Evolutionary conservation across 1,140 invertebrate species (phyloP), one percentile per base, ranked within the genome.

Genomic region (Potamilus streckersoni): DNA sequence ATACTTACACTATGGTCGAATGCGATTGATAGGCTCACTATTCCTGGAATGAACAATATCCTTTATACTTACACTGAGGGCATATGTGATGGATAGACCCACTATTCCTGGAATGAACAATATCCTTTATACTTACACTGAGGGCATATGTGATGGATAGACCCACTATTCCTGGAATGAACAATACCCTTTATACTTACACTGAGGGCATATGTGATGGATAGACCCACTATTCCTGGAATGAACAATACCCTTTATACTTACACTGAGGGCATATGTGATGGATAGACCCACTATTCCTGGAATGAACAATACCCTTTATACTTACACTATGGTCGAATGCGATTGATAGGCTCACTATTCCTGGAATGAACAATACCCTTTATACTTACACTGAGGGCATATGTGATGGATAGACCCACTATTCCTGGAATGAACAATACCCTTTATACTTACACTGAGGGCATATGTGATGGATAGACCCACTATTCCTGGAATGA

Each of bases 201-300:
- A 84, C 90, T 90, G 57, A 93, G 82, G 31, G 92, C 92, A 87
- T 84, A 92, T 14, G 84, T 92, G 84, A 87, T 91, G 73, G 78
- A 91, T 84, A 83, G 88, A 83, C 78, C 90, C 62, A 92, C 91
- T 64, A 91, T 83, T 56, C 92, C 92, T 38, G 90, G 88, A 31
- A 31, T 31, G 4, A 49, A 8, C 0, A 49, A 49, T 8, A 49
- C 38, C 38, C 38, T 49, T 49, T 6, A 63, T 71, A 83, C 88
- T 90, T 83, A 93, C 91, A 84, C 90, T 90, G 57, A 93, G 82
- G 31, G 92, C 92, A 87, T 84, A 92, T 14, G 84, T 92, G 84
- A 87, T 91, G 73, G 78, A 91, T 84, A 83, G 88, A 83, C 78
- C 90, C 62, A 92, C 91, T 64, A 91, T 83, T 56, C 92, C 92